These are phyloP conservation scores for Coecobrya sp. DNA, from an alignment of 2,888 invertebrate species.

Conservation along the genomic window DNA sequence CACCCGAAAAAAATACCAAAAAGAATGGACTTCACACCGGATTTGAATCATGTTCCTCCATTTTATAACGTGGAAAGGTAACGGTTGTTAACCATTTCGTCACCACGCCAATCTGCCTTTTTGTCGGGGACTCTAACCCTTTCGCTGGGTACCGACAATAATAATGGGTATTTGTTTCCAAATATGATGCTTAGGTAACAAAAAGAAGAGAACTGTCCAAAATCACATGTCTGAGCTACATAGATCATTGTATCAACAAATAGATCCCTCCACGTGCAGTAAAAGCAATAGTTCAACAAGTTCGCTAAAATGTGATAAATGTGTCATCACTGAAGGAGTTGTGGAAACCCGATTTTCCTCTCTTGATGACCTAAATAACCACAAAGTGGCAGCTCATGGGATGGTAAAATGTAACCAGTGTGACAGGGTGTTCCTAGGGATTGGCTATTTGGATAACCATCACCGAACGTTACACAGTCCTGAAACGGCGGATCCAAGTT, in stretches of 20 bases:
- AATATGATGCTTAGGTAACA: not conserved
- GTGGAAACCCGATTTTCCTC: not conserved
- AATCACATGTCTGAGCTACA: not conserved
- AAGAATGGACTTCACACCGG: not conserved
- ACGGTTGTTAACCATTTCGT: too few species aligned
- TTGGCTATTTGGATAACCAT: slow-evolving; percentile 5
- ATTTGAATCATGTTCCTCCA: too few species aligned
- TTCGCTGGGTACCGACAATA: too few species aligned
- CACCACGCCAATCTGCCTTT: too few species aligned
- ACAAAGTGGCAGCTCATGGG: not conserved
- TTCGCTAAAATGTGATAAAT: slow-evolving; percentile 12
- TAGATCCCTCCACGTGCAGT: too few species aligned
- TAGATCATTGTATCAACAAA: too few species aligned
- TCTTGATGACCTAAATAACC: not conserved
- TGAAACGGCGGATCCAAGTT: not conserved
- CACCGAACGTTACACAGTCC: not conserved
- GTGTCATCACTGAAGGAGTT: not conserved
- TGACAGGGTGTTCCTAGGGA: not conserved
- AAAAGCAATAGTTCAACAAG: too few species aligned
- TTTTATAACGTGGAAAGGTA: too few species aligned
- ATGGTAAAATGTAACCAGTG: not conserved
- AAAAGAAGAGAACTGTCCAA: not conserved
- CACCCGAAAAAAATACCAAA: too few species aligned
- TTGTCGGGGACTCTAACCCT: too few species aligned
- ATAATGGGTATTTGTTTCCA: too few species aligned